These are phyloP conservation scores for Drosophila bipectinata DNA, from an alignment of 1,140 invertebrate genomes.

Conservation along the genomic window DNA sequence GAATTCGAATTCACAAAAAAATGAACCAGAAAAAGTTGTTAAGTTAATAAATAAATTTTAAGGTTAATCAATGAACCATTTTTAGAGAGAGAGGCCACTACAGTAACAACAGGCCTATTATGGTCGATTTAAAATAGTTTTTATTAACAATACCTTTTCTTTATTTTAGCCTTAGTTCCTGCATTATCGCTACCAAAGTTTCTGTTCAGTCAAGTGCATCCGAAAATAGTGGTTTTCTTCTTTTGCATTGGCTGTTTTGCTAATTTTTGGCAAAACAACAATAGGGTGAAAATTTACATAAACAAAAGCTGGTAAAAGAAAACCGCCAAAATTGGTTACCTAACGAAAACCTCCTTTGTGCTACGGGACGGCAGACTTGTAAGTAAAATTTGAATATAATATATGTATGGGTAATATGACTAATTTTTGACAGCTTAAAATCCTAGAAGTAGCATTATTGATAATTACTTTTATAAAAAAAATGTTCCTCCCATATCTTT, in stretches of 20 bases:
- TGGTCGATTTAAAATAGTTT: too few species aligned
- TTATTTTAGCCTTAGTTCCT: constrained; percentile 5
- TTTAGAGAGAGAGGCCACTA: background rate
- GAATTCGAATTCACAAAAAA: background rate
- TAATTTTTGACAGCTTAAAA: background rate
- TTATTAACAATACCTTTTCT: constrained; percentile 12
- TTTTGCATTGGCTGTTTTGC: constrained; percentile 6
- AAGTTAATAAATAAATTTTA: constrained; percentile 7
- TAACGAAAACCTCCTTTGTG: constrained; percentile 83
- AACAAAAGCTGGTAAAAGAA: constrained; percentile 39
- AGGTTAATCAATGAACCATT: background rate
- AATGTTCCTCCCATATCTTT: background rate
- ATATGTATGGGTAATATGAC: background rate
- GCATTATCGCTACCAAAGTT: constrained; percentile 2
- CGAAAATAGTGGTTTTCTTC: constrained; percentile 12
- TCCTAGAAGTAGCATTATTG: background rate
- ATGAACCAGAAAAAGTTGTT: background rate
- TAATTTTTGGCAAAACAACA: constrained; percentile 27
- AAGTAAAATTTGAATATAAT: constrained; percentile 34
- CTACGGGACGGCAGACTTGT: constrained; percentile 72
- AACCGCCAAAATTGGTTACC: constrained; percentile 82
- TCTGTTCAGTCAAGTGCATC: constrained; percentile 56
- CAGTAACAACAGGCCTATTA: background rate
- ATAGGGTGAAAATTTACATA: constrained; percentile 40
- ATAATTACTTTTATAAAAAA: background rate